Conservation (phyloP, 2,113 vertebrate genomes). For the Cinclus mexicanus region DNA sequence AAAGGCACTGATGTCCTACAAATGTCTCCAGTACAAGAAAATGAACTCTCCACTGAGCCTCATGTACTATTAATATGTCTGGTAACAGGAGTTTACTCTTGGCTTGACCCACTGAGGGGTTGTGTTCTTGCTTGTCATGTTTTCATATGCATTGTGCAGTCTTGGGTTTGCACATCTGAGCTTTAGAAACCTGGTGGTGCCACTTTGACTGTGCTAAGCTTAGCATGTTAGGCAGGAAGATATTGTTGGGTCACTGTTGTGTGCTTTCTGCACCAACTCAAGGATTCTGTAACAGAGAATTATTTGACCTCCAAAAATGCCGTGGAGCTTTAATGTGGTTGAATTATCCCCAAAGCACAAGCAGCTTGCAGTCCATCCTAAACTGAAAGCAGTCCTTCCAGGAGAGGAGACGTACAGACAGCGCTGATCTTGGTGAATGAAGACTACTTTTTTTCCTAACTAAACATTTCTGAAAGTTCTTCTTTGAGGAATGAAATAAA, state of each 20-base stretch:
- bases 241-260: background rate
- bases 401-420: background rate
- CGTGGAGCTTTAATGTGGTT: background rate
- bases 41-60: background rate
- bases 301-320: background rate
- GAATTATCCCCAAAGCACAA: background rate
- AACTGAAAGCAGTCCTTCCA: background rate
- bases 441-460: background rate
- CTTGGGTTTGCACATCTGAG: background rate
- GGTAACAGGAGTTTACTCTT: background rate
- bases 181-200: background rate
- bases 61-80: rapidly evolving
- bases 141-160: background rate
- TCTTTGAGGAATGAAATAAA: background rate
- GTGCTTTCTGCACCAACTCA: background rate
- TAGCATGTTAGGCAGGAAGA: background rate
- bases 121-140: background rate
- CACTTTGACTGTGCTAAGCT: background rate
- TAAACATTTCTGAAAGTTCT: background rate
- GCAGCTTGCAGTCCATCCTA: background rate
- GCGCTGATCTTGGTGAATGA: background rate
- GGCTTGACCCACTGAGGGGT: background rate
- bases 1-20: background rate
- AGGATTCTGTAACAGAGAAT: background rate
- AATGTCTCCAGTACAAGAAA: background rate